Percentiles rank a stretch among this genome's conserved stretches.
These are phyloP conservation scores for Pelochelys cantorii DNA, from an alignment of 2,797 vertebrate genomes.

Conservation along the genomic window DNA sequence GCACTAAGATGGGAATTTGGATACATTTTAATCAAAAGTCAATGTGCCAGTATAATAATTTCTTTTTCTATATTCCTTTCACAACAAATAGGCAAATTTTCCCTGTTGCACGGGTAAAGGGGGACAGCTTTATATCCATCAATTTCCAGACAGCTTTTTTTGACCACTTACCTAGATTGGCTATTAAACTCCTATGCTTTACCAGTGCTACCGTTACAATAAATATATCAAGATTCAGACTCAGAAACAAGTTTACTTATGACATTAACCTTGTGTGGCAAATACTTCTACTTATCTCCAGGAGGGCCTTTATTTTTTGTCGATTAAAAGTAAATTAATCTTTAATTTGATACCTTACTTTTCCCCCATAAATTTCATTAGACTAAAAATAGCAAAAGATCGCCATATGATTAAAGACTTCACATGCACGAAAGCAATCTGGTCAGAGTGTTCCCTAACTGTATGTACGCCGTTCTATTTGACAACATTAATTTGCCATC, in stretches of 20 bases:
- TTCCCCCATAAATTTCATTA: conserved; percentile 73
- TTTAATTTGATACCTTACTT: conserved; percentile 65
- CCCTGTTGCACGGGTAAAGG: conserved; percentile 23
- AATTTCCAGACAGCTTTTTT: conserved; percentile 39
- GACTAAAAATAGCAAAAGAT: conserved; percentile 72
- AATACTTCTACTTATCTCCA: conserved; percentile 59
- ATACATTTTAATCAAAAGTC: not conserved
- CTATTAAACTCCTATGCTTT: not conserved
- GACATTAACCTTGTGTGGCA: conserved; percentile 66
- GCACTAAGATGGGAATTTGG: not conserved
- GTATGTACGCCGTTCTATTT: conserved; percentile 74
- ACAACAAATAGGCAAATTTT: not conserved
- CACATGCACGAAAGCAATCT: conserved; percentile 69
- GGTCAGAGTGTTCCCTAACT: conserved; percentile 67
- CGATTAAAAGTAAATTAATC: conserved; percentile 74
- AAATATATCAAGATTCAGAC: conserved; percentile 69
- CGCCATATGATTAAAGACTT: conserved; percentile 74
- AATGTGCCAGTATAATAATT: not conserved
- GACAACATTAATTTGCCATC: conserved; percentile 78
- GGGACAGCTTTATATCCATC: conserved; percentile 42
- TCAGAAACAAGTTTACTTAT: conserved; percentile 66
- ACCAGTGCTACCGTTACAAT: conserved; percentile 58
- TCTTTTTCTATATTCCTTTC: not conserved
- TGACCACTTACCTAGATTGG: conserved; percentile 40
- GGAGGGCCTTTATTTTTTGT: conserved; percentile 58